A percentile compares a stretch with the other conserved stretches of the same genome.
Conservation (phyloP, 2,797 vertebrate genomes). For the Phaenicophaeus curvirostris region DNA sequence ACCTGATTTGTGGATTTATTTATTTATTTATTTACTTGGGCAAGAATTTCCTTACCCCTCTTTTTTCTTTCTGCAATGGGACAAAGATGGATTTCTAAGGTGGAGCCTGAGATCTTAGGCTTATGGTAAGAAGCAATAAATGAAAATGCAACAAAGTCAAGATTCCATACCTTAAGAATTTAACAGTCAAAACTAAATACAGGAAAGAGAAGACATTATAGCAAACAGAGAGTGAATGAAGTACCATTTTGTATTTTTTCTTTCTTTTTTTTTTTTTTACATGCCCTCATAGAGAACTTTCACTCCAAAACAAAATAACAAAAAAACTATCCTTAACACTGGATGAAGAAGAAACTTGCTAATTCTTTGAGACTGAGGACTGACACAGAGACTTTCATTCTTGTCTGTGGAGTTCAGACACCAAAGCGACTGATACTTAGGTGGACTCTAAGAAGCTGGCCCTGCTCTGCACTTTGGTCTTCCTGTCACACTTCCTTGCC, state of each 20-base stretch:
- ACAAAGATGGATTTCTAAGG: not conserved
- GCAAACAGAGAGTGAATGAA: not conserved
- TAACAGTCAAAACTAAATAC: not conserved
- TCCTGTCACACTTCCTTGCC: conserved; percentile 25
- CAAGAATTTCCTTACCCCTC: not conserved
- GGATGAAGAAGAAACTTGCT: not conserved
- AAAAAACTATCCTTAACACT: not conserved
- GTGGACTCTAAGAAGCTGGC: not conserved
- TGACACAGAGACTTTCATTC: not conserved
- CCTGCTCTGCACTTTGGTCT: conserved; percentile 28
- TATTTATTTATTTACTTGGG: not conserved
- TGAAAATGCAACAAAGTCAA: not conserved
- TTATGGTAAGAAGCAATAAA: not conserved
- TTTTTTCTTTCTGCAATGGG: not conserved
- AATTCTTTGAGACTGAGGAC: not conserved
- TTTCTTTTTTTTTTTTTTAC: not conserved
- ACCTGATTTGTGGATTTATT: not conserved
- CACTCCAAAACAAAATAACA: not conserved
- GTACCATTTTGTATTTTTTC: not conserved
- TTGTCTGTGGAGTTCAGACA: not conserved
- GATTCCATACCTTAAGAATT: not conserved
- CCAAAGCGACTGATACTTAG: not conserved
- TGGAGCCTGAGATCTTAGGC: not conserved
- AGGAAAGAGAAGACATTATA: not conserved
- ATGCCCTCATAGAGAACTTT: not conserved